These are phyloP conservation scores for Pseudolaguvia tuberculata DNA, from an alignment of 2,113 vertebrate genomes.

Conservation along the genomic window DNA sequence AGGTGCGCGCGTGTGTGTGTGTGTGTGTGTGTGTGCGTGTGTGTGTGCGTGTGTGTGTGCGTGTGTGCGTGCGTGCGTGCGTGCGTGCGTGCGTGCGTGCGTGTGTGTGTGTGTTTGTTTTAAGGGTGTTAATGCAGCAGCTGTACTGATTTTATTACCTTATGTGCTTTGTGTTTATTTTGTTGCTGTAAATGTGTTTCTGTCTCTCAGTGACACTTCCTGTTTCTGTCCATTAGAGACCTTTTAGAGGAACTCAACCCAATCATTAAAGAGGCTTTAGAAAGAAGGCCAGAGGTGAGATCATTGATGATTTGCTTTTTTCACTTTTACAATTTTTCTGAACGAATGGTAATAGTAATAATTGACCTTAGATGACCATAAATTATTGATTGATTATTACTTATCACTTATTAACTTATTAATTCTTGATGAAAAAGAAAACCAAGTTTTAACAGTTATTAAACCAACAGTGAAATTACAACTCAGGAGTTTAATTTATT, in stretches of 20 bases:
- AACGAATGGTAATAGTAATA: no score
- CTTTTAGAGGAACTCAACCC: constrained; percentile 96
- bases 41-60: background rate
- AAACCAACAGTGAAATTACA: no score
- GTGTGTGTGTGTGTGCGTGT: constrained; percentile 56
- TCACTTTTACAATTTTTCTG: no score
- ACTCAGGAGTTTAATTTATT: no score
- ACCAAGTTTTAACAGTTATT: no score
- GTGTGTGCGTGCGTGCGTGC: no score
- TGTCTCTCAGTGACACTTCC: background rate
- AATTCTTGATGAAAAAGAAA: no score
- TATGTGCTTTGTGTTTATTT: background rate
- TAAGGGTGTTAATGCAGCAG: background rate
- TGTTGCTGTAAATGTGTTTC: background rate
- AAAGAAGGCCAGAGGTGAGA: constrained; percentile 96
- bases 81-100: constrained; percentile 64
- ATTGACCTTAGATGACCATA: no score
- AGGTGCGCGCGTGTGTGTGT: constrained; percentile 66
- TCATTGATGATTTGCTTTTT: background rate
- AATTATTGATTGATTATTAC: no score
- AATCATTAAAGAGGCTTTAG: constrained; percentile 99
- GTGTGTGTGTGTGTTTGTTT: background rate
- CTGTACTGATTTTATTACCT: background rate
- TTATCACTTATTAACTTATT: no score
- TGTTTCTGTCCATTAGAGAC: constrained; percentile 72